Evolutionary conservation across 30 jellyfish, hydroid and myxozoan species (phyloP), one percentile per base, ranked within the genome.

Genomic region (Aurelia sp.): DNA sequence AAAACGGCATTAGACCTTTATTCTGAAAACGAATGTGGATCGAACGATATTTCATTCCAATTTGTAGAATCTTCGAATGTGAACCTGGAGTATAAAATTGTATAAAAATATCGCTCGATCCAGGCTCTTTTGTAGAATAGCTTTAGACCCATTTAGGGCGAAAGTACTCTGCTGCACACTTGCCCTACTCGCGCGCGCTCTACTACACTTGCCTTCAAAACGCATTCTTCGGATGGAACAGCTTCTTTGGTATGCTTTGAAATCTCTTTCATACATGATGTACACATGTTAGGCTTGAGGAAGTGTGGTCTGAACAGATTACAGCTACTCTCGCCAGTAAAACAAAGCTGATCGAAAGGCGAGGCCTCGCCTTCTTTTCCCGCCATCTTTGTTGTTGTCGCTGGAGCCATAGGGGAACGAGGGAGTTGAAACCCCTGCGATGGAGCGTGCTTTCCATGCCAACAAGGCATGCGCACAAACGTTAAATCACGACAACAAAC

Each of bases 231-330:
- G 22, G 87, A 72, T 6, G 74, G 52, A 38, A 92, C 91, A 6
- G 95, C 86, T 4, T 92, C 96, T 47, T 87, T 74, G 15, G 67
- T 18, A 38, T 92, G 98, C 69, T 87, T 92, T 65, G 86, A 72
- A 9, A 92, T 79, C 31, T 86, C 92, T 87, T 92, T 92, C 98
- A 92, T 92, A 60, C 98, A 92, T 19, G 67, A 15, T 17, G 97
- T 74, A 76, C 98, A 92, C 51, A 92, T 60, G 75, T 92, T 82
- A 47, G 95, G 84, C 74, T 81, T 92, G 90, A 92, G 40, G 57
- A 87, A 86, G 67, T 92, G 97, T 16, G 88, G 91, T 24, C 53
- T 22, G 75, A 92, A 92, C n/a, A 24, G 9, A 4, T 21, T 57
- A 66, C 98, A 92, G 64, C 63, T 63, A 18, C 85, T 64, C 60